Evolutionary conservation across 1,140 invertebrate genomes (phyloP).

Genomic region (Apis dorsata): DNA sequence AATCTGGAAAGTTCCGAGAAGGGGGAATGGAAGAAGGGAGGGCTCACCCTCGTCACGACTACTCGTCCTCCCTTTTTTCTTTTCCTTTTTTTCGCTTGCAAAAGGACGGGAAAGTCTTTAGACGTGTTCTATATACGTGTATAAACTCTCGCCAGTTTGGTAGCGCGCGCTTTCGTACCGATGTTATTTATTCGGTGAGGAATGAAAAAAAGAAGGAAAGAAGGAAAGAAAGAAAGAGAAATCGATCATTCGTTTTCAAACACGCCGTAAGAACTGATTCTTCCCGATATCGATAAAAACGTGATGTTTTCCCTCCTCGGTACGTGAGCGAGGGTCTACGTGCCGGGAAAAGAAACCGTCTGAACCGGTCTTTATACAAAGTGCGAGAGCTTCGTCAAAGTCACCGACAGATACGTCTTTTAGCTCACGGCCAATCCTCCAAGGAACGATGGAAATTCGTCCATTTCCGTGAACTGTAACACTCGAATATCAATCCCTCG

Average conservation of each 20-base stretch:
- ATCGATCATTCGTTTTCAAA: not conserved
- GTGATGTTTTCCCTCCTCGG: not conserved
- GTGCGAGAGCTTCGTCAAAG: conserved; percentile 55
- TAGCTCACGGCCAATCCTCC: not conserved
- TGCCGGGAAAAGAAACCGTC: not conserved
- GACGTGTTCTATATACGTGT: no score
- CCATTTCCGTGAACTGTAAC: conserved; percentile 3
- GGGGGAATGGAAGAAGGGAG: conserved; percentile 16
- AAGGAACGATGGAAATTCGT: not conserved
- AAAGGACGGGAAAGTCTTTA: no score
- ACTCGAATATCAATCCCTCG: not conserved
- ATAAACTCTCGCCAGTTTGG: no score
- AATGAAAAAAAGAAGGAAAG: no score
- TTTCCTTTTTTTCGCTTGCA: no score
- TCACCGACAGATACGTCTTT: conserved; percentile 51
- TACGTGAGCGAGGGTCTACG: not conserved
- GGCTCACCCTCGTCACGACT: not conserved
- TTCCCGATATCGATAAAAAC: conserved; percentile 25
- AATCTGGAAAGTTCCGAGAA: not conserved
- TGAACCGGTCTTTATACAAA: conserved; percentile 31
- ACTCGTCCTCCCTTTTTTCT: not conserved
- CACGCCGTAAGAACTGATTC: conserved; percentile 13
- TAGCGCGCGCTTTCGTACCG: no score
- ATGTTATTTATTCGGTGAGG: no score
- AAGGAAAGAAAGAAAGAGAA: no score